Evolutionary conservation across 2,113 vertebrate genomes (phyloP), one percentile per base, ranked within the genome.

Genomic region (Oenanthe oenanthe): DNA sequence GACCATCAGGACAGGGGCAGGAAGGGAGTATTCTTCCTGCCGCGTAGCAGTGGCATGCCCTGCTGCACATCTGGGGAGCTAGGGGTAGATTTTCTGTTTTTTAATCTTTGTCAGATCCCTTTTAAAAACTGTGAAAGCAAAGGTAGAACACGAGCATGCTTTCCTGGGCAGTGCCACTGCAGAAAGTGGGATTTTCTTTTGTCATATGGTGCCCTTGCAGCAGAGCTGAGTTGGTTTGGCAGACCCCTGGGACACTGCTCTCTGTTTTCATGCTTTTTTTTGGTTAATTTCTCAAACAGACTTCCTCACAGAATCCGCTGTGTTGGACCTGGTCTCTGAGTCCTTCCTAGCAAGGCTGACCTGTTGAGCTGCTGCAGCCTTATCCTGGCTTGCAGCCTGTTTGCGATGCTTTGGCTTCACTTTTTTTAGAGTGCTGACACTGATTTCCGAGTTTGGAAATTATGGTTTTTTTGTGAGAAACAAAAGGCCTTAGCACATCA

Each of bases 21-120:
- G 91, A 95, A 96, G 87, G 91, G 77, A 94, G 89, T 95, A 82
- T 91, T 45, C 91, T 95, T 96, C 93, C 89, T 91, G 58, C 38
- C 65, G 38, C 21, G 3, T 12, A 53, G 80, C 0, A 6, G 48
- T 67, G 88, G 32, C 62, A 79, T 0, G 17, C 42, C 65, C 60
- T 2, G 1, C 42, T 63, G 56, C 57, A 36, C 83, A 89, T 66
- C 56, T 92, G 91, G 83, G 63, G 13, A 60, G 63, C 1, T 10
- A 62, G 74, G 61, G 48, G 28, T 43, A 21, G 8, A 6, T 15
- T 81, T 77, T 63, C 8, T 48, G 51, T 66, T 73, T 66, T 71
- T 32, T 13, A 45, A 4, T 45, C 26, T 8, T 53, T 1, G 6
- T 80, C 34, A 50, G 20, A 34, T 74, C 28, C 20, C 14, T 88